phyloP scores from a whole-genome alignment of 2,113 vertebrate genomes.

The Narcine bancroftii region DNA sequence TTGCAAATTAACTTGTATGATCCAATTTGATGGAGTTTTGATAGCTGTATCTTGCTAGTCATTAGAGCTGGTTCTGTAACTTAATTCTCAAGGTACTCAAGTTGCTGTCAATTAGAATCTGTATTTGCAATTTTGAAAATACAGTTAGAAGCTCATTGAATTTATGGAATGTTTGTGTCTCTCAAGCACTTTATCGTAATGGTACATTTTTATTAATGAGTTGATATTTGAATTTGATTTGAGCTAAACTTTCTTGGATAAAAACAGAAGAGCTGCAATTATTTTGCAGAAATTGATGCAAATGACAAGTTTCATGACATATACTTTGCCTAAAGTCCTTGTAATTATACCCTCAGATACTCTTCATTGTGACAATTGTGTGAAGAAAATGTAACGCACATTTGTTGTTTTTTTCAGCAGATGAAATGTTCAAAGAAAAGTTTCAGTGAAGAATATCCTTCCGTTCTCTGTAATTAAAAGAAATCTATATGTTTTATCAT shows the following conservation, averaged over 20 bases:
- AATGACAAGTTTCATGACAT: not conserved
- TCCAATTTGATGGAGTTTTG: not conserved
- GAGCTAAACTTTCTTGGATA: not conserved
- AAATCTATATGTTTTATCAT: not conserved
- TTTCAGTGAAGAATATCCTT: not conserved
- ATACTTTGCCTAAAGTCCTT: not conserved
- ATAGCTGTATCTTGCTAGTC: not conserved
- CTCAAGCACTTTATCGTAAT: not conserved
- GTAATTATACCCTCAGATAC: not conserved
- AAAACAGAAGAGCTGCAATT: not conserved
- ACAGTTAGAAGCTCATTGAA: not conserved
- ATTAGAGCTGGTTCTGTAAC: not conserved
- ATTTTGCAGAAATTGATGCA: constrained; percentile 11
- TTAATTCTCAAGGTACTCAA: not conserved
- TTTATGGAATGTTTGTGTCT: not conserved
- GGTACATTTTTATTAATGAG: not conserved
- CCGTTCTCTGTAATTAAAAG: not conserved
- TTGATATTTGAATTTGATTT: constrained; percentile 8
- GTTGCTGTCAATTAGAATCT: not conserved
- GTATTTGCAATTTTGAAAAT: not conserved
- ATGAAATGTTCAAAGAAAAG: not conserved
- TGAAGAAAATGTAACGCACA: not conserved
- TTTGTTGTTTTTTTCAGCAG: not conserved
- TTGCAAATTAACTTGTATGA: not conserved
- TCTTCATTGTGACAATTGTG: not conserved